Evolutionary conservation across 2,888 invertebrate genomes (phyloP).

Genomic region (Pollenia griseotomentosa): DNA sequence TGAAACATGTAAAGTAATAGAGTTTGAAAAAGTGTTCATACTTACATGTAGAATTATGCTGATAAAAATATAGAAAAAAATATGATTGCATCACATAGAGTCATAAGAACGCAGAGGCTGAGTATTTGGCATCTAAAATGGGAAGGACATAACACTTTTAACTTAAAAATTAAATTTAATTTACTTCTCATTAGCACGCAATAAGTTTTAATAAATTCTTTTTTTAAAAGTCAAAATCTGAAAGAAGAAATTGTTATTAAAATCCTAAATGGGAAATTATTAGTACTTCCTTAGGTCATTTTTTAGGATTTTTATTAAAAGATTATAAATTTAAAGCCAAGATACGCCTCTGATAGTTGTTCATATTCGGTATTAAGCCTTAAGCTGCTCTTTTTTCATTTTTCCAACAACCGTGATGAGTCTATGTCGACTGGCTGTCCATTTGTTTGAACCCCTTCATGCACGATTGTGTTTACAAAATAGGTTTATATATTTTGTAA

Average conservation of each 20-base stretch:
- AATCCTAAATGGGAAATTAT: too few species aligned
- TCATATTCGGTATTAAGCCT: conserved; percentile 36
- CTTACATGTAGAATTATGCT: conserved; percentile 36
- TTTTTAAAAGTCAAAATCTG: too few species aligned
- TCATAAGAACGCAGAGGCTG: conserved; percentile 21
- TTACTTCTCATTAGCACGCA: conserved; percentile 15
- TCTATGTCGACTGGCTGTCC: neutral
- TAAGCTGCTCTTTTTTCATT: conserved; percentile 33
- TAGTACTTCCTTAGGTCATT: too few species aligned
- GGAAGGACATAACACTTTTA: conserved; percentile 12
- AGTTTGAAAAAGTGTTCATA: conserved; percentile 38
- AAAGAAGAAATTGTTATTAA: too few species aligned
- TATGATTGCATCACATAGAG: conserved; percentile 20
- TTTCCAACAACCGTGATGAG: neutral
- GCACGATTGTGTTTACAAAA: too few species aligned
- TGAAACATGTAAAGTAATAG: conserved; percentile 20
- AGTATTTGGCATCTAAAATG: neutral
- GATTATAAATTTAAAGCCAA: neutral
- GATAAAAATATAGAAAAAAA: conserved; percentile 37
- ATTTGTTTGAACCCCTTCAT: neutral
- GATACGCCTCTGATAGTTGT: conserved; percentile 14
- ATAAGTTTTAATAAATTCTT: neutral
- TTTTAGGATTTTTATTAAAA: neutral
- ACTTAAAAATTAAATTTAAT: conserved; percentile 11
- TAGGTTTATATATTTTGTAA: too few species aligned